Evolutionary conservation across 1,140 invertebrate genomes (phyloP).

Genomic region (Drosophila kanapiae): DNA sequence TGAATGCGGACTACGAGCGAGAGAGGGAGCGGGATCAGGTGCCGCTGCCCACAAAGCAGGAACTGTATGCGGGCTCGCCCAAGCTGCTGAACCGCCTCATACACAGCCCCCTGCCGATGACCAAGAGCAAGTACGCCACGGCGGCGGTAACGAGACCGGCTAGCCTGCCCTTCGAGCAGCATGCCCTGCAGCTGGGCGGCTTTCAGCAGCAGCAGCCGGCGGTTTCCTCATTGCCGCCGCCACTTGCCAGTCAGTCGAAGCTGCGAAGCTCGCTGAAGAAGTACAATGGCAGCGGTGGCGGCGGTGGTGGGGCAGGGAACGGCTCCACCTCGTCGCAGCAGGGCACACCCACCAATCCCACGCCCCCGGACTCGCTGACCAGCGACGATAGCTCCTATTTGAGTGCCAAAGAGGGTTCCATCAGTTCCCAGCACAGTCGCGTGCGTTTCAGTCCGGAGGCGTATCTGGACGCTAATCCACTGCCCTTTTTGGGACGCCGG

Average conservation of each 20-base stretch:
- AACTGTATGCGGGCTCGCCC: slow-evolving; percentile 72
- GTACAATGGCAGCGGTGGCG: slow-evolving; percentile 35
- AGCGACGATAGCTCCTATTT: slow-evolving; percentile 94
- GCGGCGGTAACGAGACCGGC: slow-evolving; percentile 87
- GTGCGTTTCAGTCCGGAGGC: slow-evolving; percentile 93
- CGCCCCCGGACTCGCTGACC: slow-evolving; percentile 92
- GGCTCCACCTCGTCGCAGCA: slow-evolving; percentile 74
- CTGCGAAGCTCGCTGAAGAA: slow-evolving; percentile 74
- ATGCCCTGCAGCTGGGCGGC: slow-evolving; percentile 35
- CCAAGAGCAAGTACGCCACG: slow-evolving; percentile 59
- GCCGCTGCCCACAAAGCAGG: slow-evolving; percentile 67
- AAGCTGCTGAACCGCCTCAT: slow-evolving; percentile 73
- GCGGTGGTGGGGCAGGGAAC: slow-evolving; percentile 23
- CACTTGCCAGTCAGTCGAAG: slow-evolving; percentile 33
- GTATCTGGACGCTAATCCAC: slow-evolving; percentile 85
- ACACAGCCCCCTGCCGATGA: slow-evolving; percentile 69
- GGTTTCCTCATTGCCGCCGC: slow-evolving; percentile 48
- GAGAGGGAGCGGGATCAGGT: slow-evolving; percentile 13
- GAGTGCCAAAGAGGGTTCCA: slow-evolving; percentile 91
- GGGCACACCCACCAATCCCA: slow-evolving; percentile 92
- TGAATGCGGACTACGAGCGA: slow-evolving; percentile 66
- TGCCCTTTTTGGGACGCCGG: slow-evolving; percentile 54
- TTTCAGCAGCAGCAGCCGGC: slow-evolving; percentile 15
- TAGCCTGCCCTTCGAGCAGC: slow-evolving; percentile 87
- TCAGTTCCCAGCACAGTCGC: slow-evolving; percentile 88